Conservation (phyloP, 2,113 vertebrate genomes). For the Spea multiplicata region DNA sequence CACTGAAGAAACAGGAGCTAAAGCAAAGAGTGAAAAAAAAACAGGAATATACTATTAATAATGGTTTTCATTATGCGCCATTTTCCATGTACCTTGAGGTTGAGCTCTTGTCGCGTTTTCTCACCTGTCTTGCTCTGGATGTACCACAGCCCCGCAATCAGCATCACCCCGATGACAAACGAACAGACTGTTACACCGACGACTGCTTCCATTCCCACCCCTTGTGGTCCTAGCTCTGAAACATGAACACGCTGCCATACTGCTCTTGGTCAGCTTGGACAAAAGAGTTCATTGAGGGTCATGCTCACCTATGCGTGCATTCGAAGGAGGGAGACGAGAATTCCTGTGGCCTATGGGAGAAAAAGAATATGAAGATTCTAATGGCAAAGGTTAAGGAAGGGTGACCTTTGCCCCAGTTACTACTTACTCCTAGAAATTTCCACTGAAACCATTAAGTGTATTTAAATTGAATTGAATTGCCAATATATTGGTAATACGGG, state of each 20-base stretch:
- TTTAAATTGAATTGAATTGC: too few species aligned
- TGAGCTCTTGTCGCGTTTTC: not conserved
- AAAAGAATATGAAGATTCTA: not conserved
- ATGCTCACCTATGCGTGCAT: not conserved
- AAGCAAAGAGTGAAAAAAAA: not conserved
- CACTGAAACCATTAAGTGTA: too few species aligned
- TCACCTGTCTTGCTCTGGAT: constrained; percentile 71
- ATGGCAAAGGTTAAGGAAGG: too few species aligned
- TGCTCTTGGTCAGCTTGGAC: not conserved
- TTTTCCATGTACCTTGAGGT: not conserved
- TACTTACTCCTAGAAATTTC: too few species aligned
- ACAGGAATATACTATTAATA: not conserved
- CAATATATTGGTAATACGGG: too few species aligned
- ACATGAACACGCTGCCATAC: not conserved
- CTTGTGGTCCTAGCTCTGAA: constrained; percentile 31
- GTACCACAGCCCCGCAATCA: constrained; percentile 71
- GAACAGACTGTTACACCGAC: constrained; percentile 65
- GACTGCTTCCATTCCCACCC: constrained; percentile 55
- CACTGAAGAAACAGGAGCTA: constrained; percentile 5
- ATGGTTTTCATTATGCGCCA: not conserved
- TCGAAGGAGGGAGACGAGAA: not conserved
- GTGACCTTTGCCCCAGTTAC: too few species aligned
- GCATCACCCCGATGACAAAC: constrained; percentile 66
- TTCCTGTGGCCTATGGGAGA: constrained; percentile 8
- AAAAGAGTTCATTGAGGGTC: not conserved